A percentile compares a stretch with the other conserved stretches of the same genome.
phyloP scores from a whole-genome alignment of 2,888 invertebrate genomes.

The Synanthedon myopaeformis region DNA sequence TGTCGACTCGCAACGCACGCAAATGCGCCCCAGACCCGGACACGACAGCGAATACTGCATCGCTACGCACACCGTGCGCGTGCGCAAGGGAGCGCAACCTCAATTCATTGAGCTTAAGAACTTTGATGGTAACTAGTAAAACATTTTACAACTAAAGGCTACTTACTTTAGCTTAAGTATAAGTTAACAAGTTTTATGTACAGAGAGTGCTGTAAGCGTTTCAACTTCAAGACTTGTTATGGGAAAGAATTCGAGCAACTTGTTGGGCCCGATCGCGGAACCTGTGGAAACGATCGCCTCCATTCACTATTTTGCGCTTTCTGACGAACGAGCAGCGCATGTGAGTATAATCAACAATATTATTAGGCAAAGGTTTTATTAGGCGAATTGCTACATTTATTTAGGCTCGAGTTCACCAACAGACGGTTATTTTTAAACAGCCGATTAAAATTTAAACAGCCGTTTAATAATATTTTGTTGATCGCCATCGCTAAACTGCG shows the following conservation, averaged over 20 bases:
- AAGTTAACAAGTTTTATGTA: not conserved
- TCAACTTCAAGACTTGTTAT: constrained; percentile 32
- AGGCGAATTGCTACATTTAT: too few relatives aligned
- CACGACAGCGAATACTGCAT: constrained; percentile 21
- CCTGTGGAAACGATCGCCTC: constrained; percentile 43
- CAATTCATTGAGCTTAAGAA: constrained; percentile 34
- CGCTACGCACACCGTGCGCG: constrained; percentile 30
- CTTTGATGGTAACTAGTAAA: constrained; percentile 25
- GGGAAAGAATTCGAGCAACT: constrained; percentile 24
- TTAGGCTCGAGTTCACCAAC: too few relatives aligned
- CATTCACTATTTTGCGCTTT: constrained; percentile 43
- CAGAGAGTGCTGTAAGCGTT: constrained; percentile 39
- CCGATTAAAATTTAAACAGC: too few relatives aligned
- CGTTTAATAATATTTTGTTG: too few relatives aligned
- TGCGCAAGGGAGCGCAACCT: constrained; percentile 23
- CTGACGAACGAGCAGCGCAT: constrained; percentile 1
- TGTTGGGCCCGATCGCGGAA: constrained; percentile 25
- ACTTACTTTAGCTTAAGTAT: too few relatives aligned
- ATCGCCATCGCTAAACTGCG: too few relatives aligned
- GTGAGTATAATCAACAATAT: too few relatives aligned
- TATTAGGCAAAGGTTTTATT: too few relatives aligned
- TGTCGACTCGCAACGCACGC: not conserved
- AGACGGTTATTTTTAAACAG: too few relatives aligned
- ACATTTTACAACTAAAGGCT: too few relatives aligned
- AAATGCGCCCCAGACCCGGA: constrained; percentile 3